phyloP scores from a whole-genome alignment of 2,797 vertebrate genomes.

The Spea hammondii region DNA sequence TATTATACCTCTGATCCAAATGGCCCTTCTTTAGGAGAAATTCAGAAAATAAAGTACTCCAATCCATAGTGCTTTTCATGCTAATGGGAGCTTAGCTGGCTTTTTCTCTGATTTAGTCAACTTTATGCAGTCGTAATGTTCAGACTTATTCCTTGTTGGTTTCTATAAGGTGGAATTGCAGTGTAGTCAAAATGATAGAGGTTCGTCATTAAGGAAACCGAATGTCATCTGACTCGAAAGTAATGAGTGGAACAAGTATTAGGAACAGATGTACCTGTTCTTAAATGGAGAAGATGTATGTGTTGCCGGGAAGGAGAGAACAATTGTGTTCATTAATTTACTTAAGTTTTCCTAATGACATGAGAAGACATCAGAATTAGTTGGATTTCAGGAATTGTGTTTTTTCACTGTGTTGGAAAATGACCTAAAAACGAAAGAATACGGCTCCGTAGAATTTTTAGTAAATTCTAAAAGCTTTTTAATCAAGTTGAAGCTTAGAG shows the following conservation, averaged over 20 bases:
- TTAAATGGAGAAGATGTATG: not conserved
- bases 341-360: no score
- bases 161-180: constrained; percentile 49
- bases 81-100: constrained; percentile 64
- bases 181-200: constrained; percentile 48
- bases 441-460: no score
- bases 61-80: constrained; percentile 63
- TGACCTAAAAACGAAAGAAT: no score
- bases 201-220: constrained; percentile 13
- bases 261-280: not conserved
- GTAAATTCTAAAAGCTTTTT: no score
- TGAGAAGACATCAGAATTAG: no score
- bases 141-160: constrained; percentile 61
- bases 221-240: constrained; percentile 8
- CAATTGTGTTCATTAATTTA: no score
- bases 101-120: constrained; percentile 62
- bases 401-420: no score
- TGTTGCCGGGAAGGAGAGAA: not conserved
- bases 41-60: constrained; percentile 54
- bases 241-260: not conserved
- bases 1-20: constrained; percentile 42
- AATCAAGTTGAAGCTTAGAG: no score
- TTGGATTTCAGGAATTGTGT: no score
- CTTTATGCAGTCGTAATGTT: constrained; percentile 61
- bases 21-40: constrained; percentile 31